Evolutionary conservation across 2,888 invertebrate species (phyloP).

Genomic region (Hesperia comma): DNA sequence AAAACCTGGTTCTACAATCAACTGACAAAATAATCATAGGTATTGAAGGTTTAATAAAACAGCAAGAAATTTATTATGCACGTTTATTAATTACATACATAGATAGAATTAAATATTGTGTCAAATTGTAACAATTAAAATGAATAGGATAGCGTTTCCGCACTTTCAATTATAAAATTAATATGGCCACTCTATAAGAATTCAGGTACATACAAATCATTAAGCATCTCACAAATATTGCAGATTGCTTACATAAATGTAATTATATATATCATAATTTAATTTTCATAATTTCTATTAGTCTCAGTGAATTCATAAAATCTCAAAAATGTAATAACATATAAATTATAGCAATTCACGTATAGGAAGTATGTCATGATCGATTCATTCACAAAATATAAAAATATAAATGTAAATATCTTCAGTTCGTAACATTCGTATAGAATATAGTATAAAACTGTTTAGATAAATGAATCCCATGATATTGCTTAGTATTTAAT

Average conservation of each 20-base stretch:
- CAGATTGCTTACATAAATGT: constrained; percentile 63
- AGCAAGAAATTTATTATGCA: constrained; percentile 59
- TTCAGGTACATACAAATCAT: constrained; percentile 81
- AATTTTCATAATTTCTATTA: constrained; percentile 73
- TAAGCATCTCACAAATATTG: constrained; percentile 71
- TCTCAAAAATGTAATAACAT: constrained; percentile 68
- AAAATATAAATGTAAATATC: constrained; percentile 58
- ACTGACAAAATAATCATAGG: too few relatives aligned
- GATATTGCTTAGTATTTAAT: constrained; percentile 40
- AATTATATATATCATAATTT: constrained; percentile 80
- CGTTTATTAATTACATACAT: constrained; percentile 74
- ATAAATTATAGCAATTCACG: constrained; percentile 68
- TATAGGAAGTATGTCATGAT: constrained; percentile 66
- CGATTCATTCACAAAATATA: constrained; percentile 69
- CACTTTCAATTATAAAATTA: constrained; percentile 64
- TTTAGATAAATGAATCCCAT: constrained; percentile 43
- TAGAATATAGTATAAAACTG: constrained; percentile 41
- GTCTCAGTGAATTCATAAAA: constrained; percentile 71
- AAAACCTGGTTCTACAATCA: too few relatives aligned
- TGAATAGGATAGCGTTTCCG: constrained; percentile 61
- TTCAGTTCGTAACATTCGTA: constrained; percentile 61
- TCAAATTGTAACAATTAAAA: constrained; percentile 68
- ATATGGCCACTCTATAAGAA: constrained; percentile 81
- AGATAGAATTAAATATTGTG: constrained; percentile 72
- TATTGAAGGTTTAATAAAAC: constrained; percentile 46